Conservation (phyloP, 92 coral and sea anemone species). For the Epizoanthus fatuus region DNA sequence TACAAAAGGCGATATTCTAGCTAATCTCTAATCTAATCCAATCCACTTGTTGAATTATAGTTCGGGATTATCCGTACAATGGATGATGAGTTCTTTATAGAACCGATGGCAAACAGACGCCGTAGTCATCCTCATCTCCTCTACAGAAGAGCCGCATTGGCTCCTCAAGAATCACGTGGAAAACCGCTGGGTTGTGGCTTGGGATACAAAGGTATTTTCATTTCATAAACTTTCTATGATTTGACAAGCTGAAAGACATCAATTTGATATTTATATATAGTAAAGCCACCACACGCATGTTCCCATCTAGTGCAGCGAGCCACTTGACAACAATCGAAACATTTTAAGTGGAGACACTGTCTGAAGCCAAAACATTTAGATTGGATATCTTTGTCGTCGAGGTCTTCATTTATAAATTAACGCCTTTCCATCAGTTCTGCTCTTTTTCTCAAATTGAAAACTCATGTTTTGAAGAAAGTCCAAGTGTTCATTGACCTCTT, state of each 20-base stretch:
- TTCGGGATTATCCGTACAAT: conserved; percentile 74
- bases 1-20: conserved; percentile 4
- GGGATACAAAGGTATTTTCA: conserved; percentile 46
- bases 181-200: conserved; percentile 53
- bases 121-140: conserved; percentile 57
- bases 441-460: no score
- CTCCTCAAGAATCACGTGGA: conserved; percentile 34
- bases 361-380: not conserved
- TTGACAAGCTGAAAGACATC: not conserved
- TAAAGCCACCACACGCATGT: no score
- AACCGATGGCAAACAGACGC: conserved; percentile 63
- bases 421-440: not conserved
- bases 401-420: not conserved
- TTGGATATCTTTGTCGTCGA: not conserved
- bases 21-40: conserved; percentile 39
- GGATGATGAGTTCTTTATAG: conserved; percentile 78
- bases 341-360: not conserved
- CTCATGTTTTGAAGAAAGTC: not conserved
- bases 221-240: not conserved
- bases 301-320: no score
- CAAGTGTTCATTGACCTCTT: not conserved
- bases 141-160: conserved; percentile 70
- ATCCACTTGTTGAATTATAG: conserved; percentile 40
- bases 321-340: not conserved
- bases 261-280: conserved; percentile 11